Base-by-base conservation (phyloP, 2,888 invertebrate species). In the Acleris holmiana region DNA sequence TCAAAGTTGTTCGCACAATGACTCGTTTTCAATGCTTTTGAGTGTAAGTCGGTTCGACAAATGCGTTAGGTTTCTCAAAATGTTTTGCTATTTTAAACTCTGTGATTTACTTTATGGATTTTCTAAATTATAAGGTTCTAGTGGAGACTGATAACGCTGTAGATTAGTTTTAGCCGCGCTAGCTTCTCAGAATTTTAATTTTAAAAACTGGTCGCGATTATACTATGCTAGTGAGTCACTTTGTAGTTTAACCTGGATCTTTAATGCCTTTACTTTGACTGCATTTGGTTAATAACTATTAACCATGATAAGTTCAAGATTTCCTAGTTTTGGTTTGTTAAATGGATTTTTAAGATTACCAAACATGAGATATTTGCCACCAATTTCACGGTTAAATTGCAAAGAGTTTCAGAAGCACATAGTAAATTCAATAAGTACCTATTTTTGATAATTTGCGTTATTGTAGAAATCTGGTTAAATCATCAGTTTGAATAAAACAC, bases 161-260 rank as follows among this genome's bases (percentile, higher is more conserved):
- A 92, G 91, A 89, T 89, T 91, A 91, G 91, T 90, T 91, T 91
- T 92, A 92, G 91, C 91, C 84, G 86, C 90, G 92, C 91, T 92
- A 92, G 91, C 91, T 90, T 92, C 89, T 89, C 86, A 88, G 81
- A 86, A 83, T 84, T 85, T 82, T 85, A 80, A 83, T 83, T 88
- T 80, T 80, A 84, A 79, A 80, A 82, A 85, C 87, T 85, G 87
- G 84, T 77, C 83, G 84, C 84, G 82, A 78, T 77, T 84, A 76
- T 55, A 65, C 46, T 54, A 21, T 25, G 54, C 49, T 29, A 15
- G 5, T 17, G 46, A 21, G 46, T 49, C 65, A 60, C 55, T 65
- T 65, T 60, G 65, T 49, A 54, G 51, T 65, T 60, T 19, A 44
- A 51, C 51, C 47, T 29, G 53, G 47, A 23, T 40, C 25, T 25